Percentiles rank a stretch among this genome's conserved stretches.
Evolutionary conservation across 2,888 invertebrate species (phyloP).

Genomic region (Agelastica alni): DNA sequence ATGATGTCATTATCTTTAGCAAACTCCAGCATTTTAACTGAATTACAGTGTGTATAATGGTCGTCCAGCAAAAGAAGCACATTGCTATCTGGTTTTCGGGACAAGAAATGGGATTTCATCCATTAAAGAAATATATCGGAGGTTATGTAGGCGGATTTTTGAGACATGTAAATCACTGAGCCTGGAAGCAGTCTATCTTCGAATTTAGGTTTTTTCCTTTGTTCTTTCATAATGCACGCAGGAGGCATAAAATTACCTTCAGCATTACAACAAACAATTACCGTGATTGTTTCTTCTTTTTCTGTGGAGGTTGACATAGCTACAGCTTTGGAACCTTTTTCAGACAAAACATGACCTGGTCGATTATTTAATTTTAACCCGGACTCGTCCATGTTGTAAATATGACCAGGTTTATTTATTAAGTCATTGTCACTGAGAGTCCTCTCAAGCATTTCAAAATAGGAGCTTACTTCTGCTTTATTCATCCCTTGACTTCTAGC

Average conservation of each 20-base stretch:
- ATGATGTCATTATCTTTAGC: constrained; percentile 1
- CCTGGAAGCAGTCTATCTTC: background rate
- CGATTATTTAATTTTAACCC: background rate
- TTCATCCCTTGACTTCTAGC: background rate
- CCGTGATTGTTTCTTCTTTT: background rate
- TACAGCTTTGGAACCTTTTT: too few relatives aligned
- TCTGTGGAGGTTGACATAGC: background rate
- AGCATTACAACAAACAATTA: too few relatives aligned
- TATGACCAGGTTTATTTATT: too few relatives aligned
- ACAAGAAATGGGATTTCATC: background rate
- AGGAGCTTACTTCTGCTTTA: background rate
- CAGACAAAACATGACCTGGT: background rate
- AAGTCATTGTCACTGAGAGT: background rate
- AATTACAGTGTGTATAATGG: constrained; percentile 5
- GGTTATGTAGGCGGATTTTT: background rate
- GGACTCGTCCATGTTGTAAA: background rate
- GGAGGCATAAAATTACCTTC: background rate
- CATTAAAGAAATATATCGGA: constrained; percentile 3
- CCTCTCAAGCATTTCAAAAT: background rate
- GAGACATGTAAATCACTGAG: background rate
- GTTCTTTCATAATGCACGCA: background rate
- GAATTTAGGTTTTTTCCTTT: background rate
- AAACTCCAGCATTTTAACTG: constrained; percentile 6
- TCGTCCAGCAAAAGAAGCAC: constrained; percentile 3
- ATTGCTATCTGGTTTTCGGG: background rate